Conservation (phyloP, 2,888 invertebrate species). For the Bedellia somnulentella region DNA sequence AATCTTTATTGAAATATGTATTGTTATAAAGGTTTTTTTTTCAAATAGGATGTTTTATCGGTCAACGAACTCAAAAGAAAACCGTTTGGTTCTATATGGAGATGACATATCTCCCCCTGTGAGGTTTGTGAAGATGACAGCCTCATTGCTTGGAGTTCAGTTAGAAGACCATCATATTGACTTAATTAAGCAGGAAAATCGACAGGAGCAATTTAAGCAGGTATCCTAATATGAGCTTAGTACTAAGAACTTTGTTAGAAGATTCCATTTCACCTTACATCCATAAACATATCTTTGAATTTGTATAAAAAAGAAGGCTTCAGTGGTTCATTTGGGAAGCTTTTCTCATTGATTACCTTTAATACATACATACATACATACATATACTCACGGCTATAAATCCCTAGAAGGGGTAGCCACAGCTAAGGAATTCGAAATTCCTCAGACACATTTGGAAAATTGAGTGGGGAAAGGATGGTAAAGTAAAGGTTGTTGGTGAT, state of each 20-base stretch:
- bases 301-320: neutral
- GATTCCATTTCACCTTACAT: neutral
- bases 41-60: neutral
- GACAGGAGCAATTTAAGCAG: constrained; percentile 25
- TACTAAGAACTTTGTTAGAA: neutral
- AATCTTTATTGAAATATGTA: too few species aligned
- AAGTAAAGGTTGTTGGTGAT: too few species aligned
- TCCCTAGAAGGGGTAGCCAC: too few species aligned
- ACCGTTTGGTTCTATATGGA: constrained; percentile 43
- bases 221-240: too few species aligned
- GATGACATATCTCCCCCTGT: constrained; percentile 54
- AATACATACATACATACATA: too few species aligned
- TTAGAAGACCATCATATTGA: constrained; percentile 45
- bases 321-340: constrained; percentile 1
- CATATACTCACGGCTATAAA: too few species aligned
- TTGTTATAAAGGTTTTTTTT: too few species aligned
- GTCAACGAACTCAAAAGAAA: neutral
- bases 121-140: constrained; percentile 54
- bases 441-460: too few species aligned
- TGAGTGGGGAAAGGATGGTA: too few species aligned
- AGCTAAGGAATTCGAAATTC: too few species aligned
- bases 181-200: constrained; percentile 37
- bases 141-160: constrained; percentile 35
- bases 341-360: neutral
- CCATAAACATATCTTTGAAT: neutral